phyloP scores from a whole-genome alignment of 2,113 vertebrate genomes.

The Dipodomys spectabilis region DNA sequence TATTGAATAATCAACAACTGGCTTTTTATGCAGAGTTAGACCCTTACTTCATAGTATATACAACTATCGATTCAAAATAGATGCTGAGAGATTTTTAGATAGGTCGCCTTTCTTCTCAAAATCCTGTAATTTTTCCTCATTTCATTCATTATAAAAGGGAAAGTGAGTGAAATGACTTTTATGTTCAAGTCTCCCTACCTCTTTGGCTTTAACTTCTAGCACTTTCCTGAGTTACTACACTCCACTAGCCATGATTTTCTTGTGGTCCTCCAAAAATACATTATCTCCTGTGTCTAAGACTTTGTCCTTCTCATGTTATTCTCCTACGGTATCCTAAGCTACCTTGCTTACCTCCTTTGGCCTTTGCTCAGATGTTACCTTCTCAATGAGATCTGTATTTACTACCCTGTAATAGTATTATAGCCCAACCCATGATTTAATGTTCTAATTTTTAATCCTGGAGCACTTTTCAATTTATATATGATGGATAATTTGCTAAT shows the following conservation, averaged over 20 bases:
- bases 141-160: not conserved
- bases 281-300: not conserved
- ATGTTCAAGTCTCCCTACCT: not conserved
- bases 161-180: not conserved
- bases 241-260: not conserved
- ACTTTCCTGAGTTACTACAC: not conserved
- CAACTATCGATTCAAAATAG: not conserved
- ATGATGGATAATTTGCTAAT: conserved; percentile 20
- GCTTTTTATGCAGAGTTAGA: not conserved
- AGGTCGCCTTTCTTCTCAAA: not conserved
- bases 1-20: not conserved
- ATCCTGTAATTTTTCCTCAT: not conserved
- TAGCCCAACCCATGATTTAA: not conserved
- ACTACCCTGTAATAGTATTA: not conserved
- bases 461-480: conserved; percentile 33
- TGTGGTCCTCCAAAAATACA: not conserved
- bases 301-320: not conserved
- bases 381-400: not conserved
- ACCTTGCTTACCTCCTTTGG: not conserved
- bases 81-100: not conserved
- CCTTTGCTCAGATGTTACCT: conserved; percentile 43
- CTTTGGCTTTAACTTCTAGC: not conserved
- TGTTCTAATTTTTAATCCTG: not conserved
- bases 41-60: not conserved
- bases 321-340: not conserved